Percentiles rank a stretch among this genome's conserved stretches.
phyloP scores from a whole-genome alignment of 2,888 invertebrate genomes.

The Pseudoips prasinana region DNA sequence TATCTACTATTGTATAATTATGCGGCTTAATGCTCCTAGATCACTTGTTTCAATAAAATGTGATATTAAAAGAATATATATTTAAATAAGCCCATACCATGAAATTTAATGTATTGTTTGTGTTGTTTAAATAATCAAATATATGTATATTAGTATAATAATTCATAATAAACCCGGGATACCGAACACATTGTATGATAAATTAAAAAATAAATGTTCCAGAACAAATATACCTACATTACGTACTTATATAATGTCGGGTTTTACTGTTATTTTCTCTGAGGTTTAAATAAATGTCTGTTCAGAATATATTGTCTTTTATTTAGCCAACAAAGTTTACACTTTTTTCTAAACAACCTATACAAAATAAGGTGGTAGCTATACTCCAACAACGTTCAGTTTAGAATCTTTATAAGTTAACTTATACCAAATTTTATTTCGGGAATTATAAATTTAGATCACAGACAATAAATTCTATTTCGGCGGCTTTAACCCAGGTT shows the following conservation, averaged over 20 bases:
- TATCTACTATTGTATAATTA: too few relatives aligned
- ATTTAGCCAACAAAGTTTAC: too few relatives aligned
- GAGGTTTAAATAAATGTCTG: constrained; percentile 80
- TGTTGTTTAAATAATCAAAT: constrained; percentile 24
- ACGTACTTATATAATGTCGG: constrained; percentile 44
- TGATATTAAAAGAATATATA: constrained; percentile 25
- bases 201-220: constrained; percentile 41
- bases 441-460: too few relatives aligned
- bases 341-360: too few relatives aligned
- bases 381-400: too few relatives aligned
- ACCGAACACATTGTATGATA: constrained; percentile 31
- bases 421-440: too few relatives aligned
- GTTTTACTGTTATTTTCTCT: constrained; percentile 72
- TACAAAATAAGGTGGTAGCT: too few relatives aligned
- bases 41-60: constrained; percentile 21
- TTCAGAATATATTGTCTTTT: constrained; percentile 54
- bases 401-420: too few relatives aligned
- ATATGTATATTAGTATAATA: constrained; percentile 30
- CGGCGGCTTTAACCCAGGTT: too few relatives aligned
- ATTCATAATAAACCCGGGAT: constrained; percentile 27
- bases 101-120: constrained; percentile 31
- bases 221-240: constrained; percentile 41
- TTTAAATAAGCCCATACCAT: constrained; percentile 18
- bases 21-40: constrained; percentile 18
- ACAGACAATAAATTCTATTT: too few relatives aligned